Evolutionary conservation across 2,888 invertebrate genomes (phyloP).

Genomic region (Morpho achilles): DNA sequence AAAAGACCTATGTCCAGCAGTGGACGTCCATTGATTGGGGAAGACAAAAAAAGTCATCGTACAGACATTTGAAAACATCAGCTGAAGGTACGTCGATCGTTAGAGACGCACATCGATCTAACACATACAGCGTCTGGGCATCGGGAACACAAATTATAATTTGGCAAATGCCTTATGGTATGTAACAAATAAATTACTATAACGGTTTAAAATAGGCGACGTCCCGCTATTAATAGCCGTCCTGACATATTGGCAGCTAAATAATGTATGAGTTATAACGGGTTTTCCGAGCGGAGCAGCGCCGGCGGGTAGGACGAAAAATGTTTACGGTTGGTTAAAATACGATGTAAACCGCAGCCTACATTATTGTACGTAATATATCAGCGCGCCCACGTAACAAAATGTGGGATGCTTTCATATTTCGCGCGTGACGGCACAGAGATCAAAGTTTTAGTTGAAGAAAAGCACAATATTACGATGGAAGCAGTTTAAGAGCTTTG

Average conservation of each 20-base stretch:
- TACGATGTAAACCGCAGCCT: conserved; percentile 32
- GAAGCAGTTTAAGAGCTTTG: too few species aligned
- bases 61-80: too few species aligned
- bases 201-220: conserved; percentile 14
- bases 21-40: too few species aligned
- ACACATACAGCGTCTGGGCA: not conserved
- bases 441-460: not conserved
- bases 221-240: conserved; percentile 14
- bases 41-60: too few species aligned
- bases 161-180: conserved; percentile 2
- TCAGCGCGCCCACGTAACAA: conserved; percentile 21
- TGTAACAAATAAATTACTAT: not conserved
- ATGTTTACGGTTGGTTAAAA: conserved; percentile 32
- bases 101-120: too few species aligned
- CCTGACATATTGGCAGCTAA: conserved; percentile 19
- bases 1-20: too few species aligned
- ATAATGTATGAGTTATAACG: conserved; percentile 16
- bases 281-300: conserved; percentile 6
- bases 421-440: not conserved
- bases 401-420: too few species aligned
- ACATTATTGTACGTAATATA: conserved; percentile 31
- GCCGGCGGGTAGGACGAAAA: conserved; percentile 16
- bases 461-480: not conserved
- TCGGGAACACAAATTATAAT: conserved; percentile 5
- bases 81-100: too few species aligned